A percentile compares a stretch with the other conserved stretches of the same genome.
These are phyloP conservation scores for Anthopleura sola DNA, from an alignment of 64 coral and sea anemone genomes.

Conservation along the genomic window DNA sequence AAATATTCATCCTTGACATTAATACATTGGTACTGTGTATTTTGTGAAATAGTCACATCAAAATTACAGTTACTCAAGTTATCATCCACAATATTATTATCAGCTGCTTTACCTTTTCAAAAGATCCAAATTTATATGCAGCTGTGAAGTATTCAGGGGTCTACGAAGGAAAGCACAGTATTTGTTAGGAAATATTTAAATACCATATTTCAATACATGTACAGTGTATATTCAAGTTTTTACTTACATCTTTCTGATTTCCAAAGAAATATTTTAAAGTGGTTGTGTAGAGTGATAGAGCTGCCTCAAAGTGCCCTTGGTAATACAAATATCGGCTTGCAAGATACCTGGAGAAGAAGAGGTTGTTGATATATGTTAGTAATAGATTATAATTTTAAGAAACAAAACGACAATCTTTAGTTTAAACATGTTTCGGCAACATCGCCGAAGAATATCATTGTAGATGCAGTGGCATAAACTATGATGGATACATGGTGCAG, in stretches of 20 bases:
- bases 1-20: conserved; percentile 2
- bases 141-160: conserved; percentile 93
- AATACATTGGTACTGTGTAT: background rate
- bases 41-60: too few relatives aligned
- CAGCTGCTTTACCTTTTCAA: conserved; percentile 78
- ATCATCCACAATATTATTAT: background rate
- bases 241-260: conserved; percentile 95
- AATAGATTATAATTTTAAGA: too few relatives aligned
- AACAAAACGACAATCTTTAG: too few relatives aligned
- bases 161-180: conserved; percentile 21
- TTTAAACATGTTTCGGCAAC: too few relatives aligned
- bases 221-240: too few relatives aligned
- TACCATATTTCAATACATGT: too few relatives aligned
- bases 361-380: background rate
- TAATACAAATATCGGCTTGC: conserved; percentile 62
- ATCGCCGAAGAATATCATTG: too few relatives aligned
- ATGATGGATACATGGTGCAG: too few relatives aligned
- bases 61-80: too few relatives aligned
- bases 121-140: conserved; percentile 97
- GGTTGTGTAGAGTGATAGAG: conserved; percentile 54
- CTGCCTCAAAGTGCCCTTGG: conserved; percentile 90
- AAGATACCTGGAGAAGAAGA: conserved; percentile 50
- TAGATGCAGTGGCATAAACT: too few relatives aligned
- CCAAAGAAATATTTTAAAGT: conserved; percentile 83
- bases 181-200: too few relatives aligned